Evolutionary conservation across 2,113 vertebrate genomes (phyloP), one percentile per base, ranked within the genome.

Genomic region (Mesembrinibis cayennensis): DNA sequence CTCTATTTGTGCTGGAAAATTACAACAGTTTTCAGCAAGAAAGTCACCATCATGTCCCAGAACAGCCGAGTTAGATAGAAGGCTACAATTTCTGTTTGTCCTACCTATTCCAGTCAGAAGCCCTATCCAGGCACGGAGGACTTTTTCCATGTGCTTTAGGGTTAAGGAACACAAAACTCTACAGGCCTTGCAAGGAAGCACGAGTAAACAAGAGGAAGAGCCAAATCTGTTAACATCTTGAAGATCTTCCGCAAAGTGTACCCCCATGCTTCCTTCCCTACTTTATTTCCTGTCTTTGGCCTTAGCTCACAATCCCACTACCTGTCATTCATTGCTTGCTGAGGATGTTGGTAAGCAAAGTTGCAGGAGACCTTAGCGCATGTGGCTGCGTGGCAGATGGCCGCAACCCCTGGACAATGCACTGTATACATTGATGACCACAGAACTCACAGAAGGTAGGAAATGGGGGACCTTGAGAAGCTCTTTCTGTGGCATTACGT

Each of bases 41-140:
- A 56, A 78, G 21, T 3, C 26, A 29, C 0, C 1, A 19, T n/a
- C 1, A 0, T 16, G 6, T 32, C 32, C 32, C 32, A 34, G 7
- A 52, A 49, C 3, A n/a, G 58, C 19, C 13, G 16, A 65, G 21
- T 19, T 77, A 16, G 12, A 18, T 17, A 63, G 52, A 83, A 71
- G 6, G 8, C 25, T 50, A 16, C 36, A 21, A 25, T 38, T 87
- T 45, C 13, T 69, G 23, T 45, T 42, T 34, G 19, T n/a, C 40
- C 34, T 23, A 30, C 7, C 13, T 29, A 5, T 40, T 45, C 6
- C 40, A 45, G 17, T 12, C 44, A 42, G 62, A 76, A 85, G 12
- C 20, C 27, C 21, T 22, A 32, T 6, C 11, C 4, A 3, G 34
- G n/a, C 44, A 44, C 49, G 45, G 23, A 49, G 13, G 10, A 49